Evolutionary conservation across 2,113 vertebrate genomes (phyloP), one percentile per base, ranked within the genome.

Genomic region (Charadrius vociferus): DNA sequence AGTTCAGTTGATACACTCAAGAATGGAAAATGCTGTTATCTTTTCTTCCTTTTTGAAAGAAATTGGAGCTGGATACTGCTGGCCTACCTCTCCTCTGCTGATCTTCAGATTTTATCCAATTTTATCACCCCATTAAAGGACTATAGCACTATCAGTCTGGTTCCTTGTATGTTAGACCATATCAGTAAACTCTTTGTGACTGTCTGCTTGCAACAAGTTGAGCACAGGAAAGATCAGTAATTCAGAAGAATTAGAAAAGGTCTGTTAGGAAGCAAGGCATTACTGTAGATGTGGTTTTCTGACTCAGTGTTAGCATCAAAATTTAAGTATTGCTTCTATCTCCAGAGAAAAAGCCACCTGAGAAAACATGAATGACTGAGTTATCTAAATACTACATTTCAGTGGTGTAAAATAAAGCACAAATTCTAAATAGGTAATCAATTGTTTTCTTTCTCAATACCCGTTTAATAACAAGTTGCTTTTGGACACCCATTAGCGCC

Each of bases 21-120:
- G 90, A 96, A 95, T 0, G 14, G 72, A 94, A 93, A 93, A 91
- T 70, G 65, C 47, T 78, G 73, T 87, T 91, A 91, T 85, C 39
- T 85, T 89, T 95, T 92, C 91, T 85, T 96, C 91, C 86, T 92
- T 91, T 93, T 79, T 2, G 2, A 91, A 95, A 87, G 70, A 71
- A 89, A 85, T 14, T 72, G 66, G 66, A 97, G 78, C 41, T 93
- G 81, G 92, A 95, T 95, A 84, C 47, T 87, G 77, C 72, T 72
- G 86, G 68, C 91, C 97, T 96, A 95, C 88, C 92, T 92, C 88
- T 95, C 70, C 79, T 94, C 81, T 88, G 94, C 80, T 96, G 95
- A 85, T 93, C 26, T 89, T 91, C 87, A 91, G 93, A 45, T 45
- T 45, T 45, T 45, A 45, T 96, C 92, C 85, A 90, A 88, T 92